Percentiles rank a stretch among this genome's conserved stretches.
Conservation (phyloP, 2,113 vertebrate species). For the Nesogale talazaci region DNA sequence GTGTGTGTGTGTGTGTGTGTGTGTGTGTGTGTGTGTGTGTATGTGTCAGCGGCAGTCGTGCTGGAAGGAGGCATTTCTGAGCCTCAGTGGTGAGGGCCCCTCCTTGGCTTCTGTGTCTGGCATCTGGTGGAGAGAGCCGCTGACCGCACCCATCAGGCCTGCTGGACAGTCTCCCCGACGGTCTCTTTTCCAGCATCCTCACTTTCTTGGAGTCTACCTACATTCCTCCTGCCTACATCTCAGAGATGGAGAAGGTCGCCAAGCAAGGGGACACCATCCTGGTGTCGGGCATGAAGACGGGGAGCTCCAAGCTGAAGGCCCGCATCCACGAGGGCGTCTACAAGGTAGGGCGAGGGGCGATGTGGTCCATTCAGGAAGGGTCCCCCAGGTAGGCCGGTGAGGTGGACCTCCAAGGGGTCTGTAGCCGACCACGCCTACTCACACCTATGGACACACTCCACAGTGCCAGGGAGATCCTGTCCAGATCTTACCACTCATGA, state of each 20-base stretch:
- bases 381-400: neutral
- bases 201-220: slow-evolving; percentile 97
- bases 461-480: accelerated
- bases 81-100: accelerated
- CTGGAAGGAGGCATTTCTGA: neutral
- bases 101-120: accelerated
- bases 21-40: no score
- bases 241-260: slow-evolving; percentile 95
- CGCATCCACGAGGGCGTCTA: slow-evolving; percentile 88
- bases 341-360: slow-evolving; percentile 77
- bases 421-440: accelerated
- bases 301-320: slow-evolving; percentile 88
- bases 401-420: neutral
- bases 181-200: slow-evolving; percentile 88
- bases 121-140: neutral
- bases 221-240: slow-evolving; percentile 93
- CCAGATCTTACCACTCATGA: neutral
- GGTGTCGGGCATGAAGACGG: slow-evolving; percentile 90
- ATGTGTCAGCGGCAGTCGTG: neutral
- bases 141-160: neutral
- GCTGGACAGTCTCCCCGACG: neutral
- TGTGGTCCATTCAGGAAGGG: no score
- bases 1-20: no score
- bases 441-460: accelerated
- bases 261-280: slow-evolving; percentile 94